These are phyloP conservation scores for Yponomeuta cagnagella DNA, from an alignment of 2,888 invertebrate genomes.

Conservation along the genomic window DNA sequence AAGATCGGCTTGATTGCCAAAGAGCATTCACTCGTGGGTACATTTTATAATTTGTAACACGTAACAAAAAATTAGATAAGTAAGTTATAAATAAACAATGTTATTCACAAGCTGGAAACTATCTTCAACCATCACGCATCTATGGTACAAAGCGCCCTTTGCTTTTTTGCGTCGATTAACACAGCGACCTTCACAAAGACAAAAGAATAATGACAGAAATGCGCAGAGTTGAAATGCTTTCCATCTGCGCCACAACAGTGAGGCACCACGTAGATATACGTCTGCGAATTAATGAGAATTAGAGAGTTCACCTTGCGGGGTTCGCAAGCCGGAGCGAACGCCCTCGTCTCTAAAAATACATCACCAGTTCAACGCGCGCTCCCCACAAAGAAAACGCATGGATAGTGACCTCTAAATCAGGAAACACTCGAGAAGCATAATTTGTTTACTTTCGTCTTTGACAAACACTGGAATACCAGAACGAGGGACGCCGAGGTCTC, in stretches of 20 bases:
- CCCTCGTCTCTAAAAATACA: conserved; percentile 71
- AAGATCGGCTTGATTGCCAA: neutral
- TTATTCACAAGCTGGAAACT: neutral
- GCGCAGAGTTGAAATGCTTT: neutral
- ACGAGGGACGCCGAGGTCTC: neutral
- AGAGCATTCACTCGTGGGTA: neutral
- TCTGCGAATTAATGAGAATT: conserved; percentile 2
- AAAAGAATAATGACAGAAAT: neutral
- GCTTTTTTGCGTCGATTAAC: neutral
- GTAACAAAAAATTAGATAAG: neutral
- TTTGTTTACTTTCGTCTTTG: conserved; percentile 12
- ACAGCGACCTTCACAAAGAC: neutral
- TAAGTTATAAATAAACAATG: neutral
- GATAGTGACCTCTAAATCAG: conserved; percentile 58
- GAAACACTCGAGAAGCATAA: conserved; percentile 34
- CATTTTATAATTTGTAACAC: neutral
- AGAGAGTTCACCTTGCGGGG: conserved; percentile 19
- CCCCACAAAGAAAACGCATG: conserved; percentile 66
- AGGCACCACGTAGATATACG: neutral
- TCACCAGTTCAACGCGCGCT: conserved; percentile 57
- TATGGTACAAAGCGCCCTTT: neutral
- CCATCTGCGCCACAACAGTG: neutral
- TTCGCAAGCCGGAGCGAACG: conserved; percentile 47
- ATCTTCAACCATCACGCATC: neutral
- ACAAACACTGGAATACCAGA: neutral